Conservation (phyloP, 2,113 vertebrate genomes). For the Silurus glanis region DNA sequence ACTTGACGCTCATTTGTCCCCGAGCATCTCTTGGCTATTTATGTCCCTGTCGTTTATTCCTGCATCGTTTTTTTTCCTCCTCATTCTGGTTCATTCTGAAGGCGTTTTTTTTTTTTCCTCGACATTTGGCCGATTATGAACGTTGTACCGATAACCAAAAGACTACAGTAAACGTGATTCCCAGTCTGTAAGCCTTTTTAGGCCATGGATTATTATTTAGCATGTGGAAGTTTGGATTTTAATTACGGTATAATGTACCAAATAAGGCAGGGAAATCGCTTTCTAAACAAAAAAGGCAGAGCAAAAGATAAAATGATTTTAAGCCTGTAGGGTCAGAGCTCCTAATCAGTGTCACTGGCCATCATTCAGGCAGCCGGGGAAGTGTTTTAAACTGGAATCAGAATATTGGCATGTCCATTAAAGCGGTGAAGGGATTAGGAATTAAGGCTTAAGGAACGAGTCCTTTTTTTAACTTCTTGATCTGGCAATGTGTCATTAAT, state of each 20-base stretch:
- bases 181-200: not conserved
- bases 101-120: not conserved
- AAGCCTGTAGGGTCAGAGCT: slow-evolving; percentile 45
- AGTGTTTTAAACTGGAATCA: slow-evolving; percentile 31
- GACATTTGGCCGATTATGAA: not conserved
- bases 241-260: slow-evolving; percentile 6
- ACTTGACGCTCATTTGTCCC: slow-evolving; percentile 51
- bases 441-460: slow-evolving; percentile 30
- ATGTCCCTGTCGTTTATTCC: slow-evolving; percentile 43
- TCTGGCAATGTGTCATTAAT: not conserved
- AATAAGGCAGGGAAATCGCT: not conserved
- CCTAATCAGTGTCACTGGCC: slow-evolving; percentile 48
- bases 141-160: not conserved
- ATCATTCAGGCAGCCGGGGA: slow-evolving; percentile 43
- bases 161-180: not conserved
- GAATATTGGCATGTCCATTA: slow-evolving; percentile 9
- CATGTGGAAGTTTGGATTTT: slow-evolving; percentile 43
- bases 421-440: slow-evolving; percentile 14
- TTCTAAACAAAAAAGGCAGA: slow-evolving; percentile 4
- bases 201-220: not conserved
- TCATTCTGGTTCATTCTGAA: not conserved
- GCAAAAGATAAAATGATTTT: slow-evolving; percentile 10
- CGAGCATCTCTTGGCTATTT: slow-evolving; percentile 39
- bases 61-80: slow-evolving; percentile 19
- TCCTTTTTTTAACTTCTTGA: not conserved